Conservation (phyloP, 2,888 invertebrate species). For the Capitulum mitella region DNA sequence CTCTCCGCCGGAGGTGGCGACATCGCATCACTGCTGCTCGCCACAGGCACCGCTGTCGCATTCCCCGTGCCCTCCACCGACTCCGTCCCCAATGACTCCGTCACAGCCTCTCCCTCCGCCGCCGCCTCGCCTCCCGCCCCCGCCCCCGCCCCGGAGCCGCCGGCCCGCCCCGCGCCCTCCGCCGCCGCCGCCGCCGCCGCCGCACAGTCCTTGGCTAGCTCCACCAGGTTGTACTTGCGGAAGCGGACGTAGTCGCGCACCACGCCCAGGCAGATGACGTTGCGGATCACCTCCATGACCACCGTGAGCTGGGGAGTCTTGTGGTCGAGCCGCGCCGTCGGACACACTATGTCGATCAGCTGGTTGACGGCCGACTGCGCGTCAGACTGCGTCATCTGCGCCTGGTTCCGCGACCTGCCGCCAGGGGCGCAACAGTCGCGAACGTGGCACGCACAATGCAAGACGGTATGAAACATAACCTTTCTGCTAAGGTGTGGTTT, state of each 20-base stretch:
- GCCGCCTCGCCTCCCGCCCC: too few relatives aligned
- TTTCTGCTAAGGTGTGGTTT: too few relatives aligned
- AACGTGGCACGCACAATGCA: not conserved
- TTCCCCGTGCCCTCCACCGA: too few relatives aligned
- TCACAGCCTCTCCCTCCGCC: too few relatives aligned
- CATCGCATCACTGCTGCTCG: too few relatives aligned
- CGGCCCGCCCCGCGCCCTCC: too few relatives aligned
- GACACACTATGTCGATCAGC: not conserved
- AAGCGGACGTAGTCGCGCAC: slow-evolving; percentile 67
- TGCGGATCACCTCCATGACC: slow-evolving; percentile 53
- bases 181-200: too few relatives aligned
- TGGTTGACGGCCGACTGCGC: not conserved
- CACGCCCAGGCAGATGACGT: slow-evolving; percentile 69
- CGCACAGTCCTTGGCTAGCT: slow-evolving; percentile 47
- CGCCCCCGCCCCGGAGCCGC: too few relatives aligned
- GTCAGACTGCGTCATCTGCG: not conserved
- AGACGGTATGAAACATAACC: too few relatives aligned
- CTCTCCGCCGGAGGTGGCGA: too few relatives aligned
- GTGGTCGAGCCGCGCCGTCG: not conserved
- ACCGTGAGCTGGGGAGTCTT: slow-evolving; percentile 8
- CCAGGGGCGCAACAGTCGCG: not conserved
- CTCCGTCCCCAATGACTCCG: too few relatives aligned
- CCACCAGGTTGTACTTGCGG: slow-evolving; percentile 77
- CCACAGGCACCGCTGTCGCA: too few relatives aligned
- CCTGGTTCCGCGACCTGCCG: not conserved